phyloP scores from a whole-genome alignment of 2,888 invertebrate genomes.

The Copidosoma aretas region DNA sequence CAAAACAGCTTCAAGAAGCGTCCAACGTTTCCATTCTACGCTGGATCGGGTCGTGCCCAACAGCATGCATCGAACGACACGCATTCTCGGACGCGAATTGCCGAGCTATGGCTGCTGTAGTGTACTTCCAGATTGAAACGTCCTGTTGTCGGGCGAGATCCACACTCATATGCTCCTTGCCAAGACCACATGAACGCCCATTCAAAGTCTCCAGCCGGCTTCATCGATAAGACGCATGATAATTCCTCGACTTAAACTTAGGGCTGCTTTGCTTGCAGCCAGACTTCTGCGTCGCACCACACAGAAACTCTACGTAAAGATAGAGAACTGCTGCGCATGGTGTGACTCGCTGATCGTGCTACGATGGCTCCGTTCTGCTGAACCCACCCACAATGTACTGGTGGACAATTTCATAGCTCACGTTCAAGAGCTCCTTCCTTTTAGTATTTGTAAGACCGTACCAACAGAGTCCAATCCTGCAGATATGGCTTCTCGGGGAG shows the following conservation, averaged over 20 bases:
- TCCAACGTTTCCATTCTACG: neutral
- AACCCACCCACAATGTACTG: neutral
- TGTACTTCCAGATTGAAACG: neutral
- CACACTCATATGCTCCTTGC: neutral
- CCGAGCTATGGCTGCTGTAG: neutral
- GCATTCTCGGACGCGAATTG: slow-evolving; percentile 15
- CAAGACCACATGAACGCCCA: slow-evolving; percentile 9
- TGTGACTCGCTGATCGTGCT: neutral
- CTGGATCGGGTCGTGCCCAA: neutral
- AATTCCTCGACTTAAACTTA: slow-evolving; percentile 7
- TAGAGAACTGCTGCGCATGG: neutral
- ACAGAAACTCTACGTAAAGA: neutral
- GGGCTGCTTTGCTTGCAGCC: neutral
- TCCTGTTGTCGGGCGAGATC: no score
- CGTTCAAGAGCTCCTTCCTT: neutral
- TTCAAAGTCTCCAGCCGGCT: neutral
- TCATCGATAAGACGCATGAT: neutral
- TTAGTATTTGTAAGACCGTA: neutral
- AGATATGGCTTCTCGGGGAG: neutral
- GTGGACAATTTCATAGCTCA: neutral
- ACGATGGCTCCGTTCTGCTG: neutral
- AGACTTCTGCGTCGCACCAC: neutral
- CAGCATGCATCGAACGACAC: neutral
- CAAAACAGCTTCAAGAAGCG: neutral
- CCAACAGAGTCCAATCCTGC: neutral